phyloP scores from a whole-genome alignment of 1,140 invertebrate species.

The Caenorhabditis remanei region DNA sequence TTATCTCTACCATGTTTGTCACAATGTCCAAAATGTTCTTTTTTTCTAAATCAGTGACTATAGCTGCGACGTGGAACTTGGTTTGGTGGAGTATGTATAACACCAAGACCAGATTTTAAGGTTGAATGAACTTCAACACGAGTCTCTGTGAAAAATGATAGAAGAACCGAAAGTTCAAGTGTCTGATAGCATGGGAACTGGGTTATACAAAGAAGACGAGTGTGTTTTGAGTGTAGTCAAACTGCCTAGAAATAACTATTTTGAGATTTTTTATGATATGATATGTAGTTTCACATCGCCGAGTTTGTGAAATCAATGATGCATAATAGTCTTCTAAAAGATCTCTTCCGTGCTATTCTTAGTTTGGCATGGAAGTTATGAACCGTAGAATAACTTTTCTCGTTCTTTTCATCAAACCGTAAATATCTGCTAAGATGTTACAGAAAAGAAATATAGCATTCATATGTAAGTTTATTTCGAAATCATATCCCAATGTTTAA shows the following conservation, averaged over 20 bases:
- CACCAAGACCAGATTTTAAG: not conserved
- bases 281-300: not conserved
- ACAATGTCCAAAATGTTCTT: not conserved
- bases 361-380: not conserved
- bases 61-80: not conserved
- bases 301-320: not conserved
- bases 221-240: not conserved
- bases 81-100: not conserved
- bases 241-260: not conserved
- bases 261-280: not conserved
- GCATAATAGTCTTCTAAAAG: not conserved
- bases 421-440: too few species aligned
- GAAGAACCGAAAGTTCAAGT: conserved; percentile 2
- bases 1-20: not conserved
- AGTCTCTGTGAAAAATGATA: not conserved
- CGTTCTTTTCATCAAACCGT: too few species aligned
- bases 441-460: too few species aligned
- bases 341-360: not conserved
- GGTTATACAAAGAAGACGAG: not conserved
- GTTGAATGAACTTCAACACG: not conserved
- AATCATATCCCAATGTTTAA: not conserved
- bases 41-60: not conserved
- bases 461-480: too few species aligned
- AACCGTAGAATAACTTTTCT: not conserved
- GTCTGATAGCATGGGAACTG: not conserved